A percentile compares a stretch with the other conserved stretches of the same genome.
Evolutionary conservation across 2,113 vertebrate genomes (phyloP).

Genomic region (Anhinga rufa): DNA sequence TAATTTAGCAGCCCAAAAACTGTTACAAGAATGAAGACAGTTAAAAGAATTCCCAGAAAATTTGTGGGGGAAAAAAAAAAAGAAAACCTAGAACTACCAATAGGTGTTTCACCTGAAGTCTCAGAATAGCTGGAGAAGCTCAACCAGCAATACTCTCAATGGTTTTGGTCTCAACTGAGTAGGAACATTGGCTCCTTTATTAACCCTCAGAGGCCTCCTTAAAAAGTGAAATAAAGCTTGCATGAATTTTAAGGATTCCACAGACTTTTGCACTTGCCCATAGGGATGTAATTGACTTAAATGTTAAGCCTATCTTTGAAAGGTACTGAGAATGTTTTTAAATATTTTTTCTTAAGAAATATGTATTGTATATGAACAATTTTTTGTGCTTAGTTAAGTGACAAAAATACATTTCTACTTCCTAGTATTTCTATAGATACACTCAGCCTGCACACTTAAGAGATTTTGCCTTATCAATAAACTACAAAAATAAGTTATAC

Average conservation of each 20-base stretch:
- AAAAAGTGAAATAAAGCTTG: background rate
- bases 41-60: background rate
- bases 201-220: background rate
- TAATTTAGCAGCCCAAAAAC: background rate
- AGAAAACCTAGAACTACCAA: background rate
- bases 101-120: background rate
- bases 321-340: background rate
- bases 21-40: background rate
- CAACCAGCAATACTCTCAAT: background rate
- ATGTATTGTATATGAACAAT: accelerated
- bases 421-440: background rate
- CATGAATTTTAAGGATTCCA: background rate
- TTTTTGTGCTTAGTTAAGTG: background rate
- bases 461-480: background rate
- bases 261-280: background rate
- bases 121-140: background rate
- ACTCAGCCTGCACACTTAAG: background rate
- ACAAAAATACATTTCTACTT: background rate
- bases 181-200: background rate
- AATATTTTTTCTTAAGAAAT: background rate
- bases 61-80: background rate
- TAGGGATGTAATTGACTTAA: background rate
- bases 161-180: background rate
- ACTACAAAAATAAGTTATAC: background rate
- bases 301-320: background rate